These are phyloP conservation scores for Dendrolimus pini DNA, from an alignment of 2,888 invertebrate genomes.

Conservation along the genomic window DNA sequence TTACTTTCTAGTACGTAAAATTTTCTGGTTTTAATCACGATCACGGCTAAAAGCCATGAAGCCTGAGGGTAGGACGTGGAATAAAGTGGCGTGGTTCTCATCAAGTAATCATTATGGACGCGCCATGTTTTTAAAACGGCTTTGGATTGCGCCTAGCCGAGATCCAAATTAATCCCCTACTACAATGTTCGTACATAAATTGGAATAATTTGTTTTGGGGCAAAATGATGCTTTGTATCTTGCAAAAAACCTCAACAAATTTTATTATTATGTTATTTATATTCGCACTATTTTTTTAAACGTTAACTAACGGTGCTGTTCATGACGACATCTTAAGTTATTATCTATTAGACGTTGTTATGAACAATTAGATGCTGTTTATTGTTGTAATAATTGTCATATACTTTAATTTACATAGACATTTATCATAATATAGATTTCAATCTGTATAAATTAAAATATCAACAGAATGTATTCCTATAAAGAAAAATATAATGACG, in stretches of 20 bases:
- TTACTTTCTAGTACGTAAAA: too few species aligned
- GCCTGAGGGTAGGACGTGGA: slow-evolving; percentile 29
- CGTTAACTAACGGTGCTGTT: too few species aligned
- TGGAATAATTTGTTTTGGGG: slow-evolving; percentile 42
- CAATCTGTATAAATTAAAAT: too few species aligned
- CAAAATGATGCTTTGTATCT: slow-evolving; percentile 37
- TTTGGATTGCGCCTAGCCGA: slow-evolving; percentile 52
- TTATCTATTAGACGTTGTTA: too few species aligned
- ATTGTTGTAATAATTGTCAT: too few species aligned
- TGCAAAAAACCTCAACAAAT: slow-evolving; percentile 39
- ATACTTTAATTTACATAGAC: too few species aligned
- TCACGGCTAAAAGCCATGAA: slow-evolving; percentile 29
- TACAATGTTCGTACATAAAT: slow-evolving; percentile 53
- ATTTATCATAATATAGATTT: too few species aligned
- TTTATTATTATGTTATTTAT: slow-evolving; percentile 36
- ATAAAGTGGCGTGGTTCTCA: slow-evolving; percentile 50
- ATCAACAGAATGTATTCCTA: too few species aligned
- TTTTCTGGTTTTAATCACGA: neutral
- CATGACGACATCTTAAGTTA: too few species aligned
- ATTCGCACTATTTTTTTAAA: too few species aligned
- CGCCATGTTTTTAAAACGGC: slow-evolving; percentile 73
- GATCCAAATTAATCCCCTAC: slow-evolving; percentile 63
- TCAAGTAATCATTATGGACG: slow-evolving; percentile 69
- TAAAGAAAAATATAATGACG: too few species aligned
- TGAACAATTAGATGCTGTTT: too few species aligned